Percentiles rank a stretch among this genome's conserved stretches.
phyloP scores from a whole-genome alignment of 2,113 vertebrate genomes.

The Cheilinus undulatus region DNA sequence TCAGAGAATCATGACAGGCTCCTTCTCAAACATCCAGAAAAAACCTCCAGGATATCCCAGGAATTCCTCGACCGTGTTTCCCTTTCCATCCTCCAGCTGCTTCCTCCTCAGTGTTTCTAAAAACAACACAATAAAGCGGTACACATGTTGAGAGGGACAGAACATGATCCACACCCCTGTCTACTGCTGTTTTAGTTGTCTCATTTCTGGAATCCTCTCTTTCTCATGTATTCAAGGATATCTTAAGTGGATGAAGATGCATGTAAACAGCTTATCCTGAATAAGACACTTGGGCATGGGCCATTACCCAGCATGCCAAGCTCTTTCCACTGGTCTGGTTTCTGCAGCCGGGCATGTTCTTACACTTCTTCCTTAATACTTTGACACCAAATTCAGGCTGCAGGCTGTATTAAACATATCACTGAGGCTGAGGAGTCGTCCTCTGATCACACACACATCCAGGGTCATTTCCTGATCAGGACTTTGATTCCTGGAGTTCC shows the following conservation, averaged over 20 bases:
- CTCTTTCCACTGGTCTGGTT: not conserved
- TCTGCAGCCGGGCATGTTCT: constrained; percentile 2
- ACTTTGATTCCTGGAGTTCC: constrained; percentile 49
- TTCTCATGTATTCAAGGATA: not conserved
- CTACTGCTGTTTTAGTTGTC: not conserved
- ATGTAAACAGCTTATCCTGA: constrained; percentile 51
- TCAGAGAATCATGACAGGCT: too few relatives aligned
- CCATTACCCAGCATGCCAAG: constrained; percentile 14
- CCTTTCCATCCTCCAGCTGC: too few relatives aligned
- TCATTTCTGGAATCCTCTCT: not conserved
- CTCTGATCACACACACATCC: not conserved
- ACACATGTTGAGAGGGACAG: not conserved
- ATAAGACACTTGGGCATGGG: constrained; percentile 35
- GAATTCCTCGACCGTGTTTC: too few relatives aligned
- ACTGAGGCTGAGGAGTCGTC: not conserved
- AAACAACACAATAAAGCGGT: too few relatives aligned
- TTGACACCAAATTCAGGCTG: not conserved
- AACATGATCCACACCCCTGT: not conserved
- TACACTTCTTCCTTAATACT: not conserved
- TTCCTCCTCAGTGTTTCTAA: too few relatives aligned
- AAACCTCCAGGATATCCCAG: too few relatives aligned
- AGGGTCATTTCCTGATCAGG: constrained; percentile 26
- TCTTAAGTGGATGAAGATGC: constrained; percentile 41
- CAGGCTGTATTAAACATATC: not conserved
- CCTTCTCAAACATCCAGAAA: too few relatives aligned